Conservation (phyloP, 1,140 invertebrate genomes). For the Bombus ignitus region DNA sequence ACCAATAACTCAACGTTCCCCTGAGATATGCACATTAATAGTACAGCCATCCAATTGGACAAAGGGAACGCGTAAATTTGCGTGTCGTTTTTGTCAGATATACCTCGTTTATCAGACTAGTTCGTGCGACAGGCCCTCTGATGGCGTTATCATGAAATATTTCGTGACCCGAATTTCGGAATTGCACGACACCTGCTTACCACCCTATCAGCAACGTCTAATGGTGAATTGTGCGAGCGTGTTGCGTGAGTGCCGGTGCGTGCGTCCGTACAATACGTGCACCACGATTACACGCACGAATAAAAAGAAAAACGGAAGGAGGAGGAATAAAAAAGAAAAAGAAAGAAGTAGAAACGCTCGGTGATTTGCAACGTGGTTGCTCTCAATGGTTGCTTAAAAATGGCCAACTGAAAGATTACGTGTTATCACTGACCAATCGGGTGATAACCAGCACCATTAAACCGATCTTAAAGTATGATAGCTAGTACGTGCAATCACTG, state of each 20-base stretch:
- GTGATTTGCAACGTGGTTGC: neutral
- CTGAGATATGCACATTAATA: neutral
- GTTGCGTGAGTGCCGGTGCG: conserved; percentile 12
- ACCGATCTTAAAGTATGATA: neutral
- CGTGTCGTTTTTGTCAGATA: conserved; percentile 31
- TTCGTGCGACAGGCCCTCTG: conserved; percentile 54
- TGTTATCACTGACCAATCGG: conserved; percentile 47
- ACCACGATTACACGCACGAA: conserved; percentile 44
- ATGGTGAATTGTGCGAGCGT: conserved; percentile 46
- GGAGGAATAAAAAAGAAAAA: neutral
- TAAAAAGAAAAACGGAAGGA: conserved; percentile 5
- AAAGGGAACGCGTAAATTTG: neutral
- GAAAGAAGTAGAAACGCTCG: conserved; percentile 16
- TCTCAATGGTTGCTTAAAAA: conserved; percentile 27
- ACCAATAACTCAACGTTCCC: neutral
- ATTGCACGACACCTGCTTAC: conserved; percentile 58
- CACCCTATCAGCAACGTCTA: conserved; percentile 58
- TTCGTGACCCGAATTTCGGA: conserved; percentile 71
- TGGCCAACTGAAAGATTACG: conserved; percentile 50
- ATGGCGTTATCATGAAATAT: conserved; percentile 72
- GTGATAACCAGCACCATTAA: neutral
- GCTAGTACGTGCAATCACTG: conserved; percentile 55
- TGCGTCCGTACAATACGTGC: conserved; percentile 54
- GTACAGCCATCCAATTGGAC: neutral
- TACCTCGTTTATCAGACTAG: conserved; percentile 58